phyloP scores from a whole-genome alignment of 1,140 invertebrate genomes.

The Meloidogyne floridensis region DNA sequence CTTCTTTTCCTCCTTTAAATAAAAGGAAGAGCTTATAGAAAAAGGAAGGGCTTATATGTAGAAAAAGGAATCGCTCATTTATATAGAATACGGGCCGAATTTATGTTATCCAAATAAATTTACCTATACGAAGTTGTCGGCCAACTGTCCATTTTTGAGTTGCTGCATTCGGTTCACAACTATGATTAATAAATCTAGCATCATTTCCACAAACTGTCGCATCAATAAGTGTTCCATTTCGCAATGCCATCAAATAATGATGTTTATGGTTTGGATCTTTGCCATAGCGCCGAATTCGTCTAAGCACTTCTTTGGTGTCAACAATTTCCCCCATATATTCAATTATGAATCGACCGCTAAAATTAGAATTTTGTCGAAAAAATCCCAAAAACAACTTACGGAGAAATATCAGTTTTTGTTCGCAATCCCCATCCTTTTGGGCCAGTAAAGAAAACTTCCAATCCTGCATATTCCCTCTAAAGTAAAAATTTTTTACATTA shows the following conservation, averaged over 20 bases:
- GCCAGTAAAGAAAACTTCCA: conserved; percentile 48
- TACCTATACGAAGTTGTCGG: conserved; percentile 77
- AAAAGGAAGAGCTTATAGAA: too few species aligned
- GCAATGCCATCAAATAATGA: conserved; percentile 96
- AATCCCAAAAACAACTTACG: conserved; percentile 19
- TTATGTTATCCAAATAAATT: conserved; percentile 72
- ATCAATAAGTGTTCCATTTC: conserved; percentile 91
- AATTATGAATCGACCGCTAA: conserved; percentile 90
- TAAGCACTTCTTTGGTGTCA: conserved; percentile 83
- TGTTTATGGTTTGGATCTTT: conserved; percentile 76
- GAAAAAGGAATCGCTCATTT: too few species aligned
- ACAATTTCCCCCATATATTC: conserved; percentile 98
- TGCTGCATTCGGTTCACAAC: conserved; percentile 95
- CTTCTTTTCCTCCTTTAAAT: too few species aligned
- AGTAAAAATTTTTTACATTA: conserved; percentile 17
- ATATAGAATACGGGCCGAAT: too few species aligned
- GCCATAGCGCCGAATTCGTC: conserved; percentile 84
- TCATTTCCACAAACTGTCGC: conserved; percentile 87
- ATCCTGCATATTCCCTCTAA: conserved; percentile 45
- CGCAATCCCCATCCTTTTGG: conserved; percentile 50
- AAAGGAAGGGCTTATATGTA: too few species aligned
- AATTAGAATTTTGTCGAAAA: conserved; percentile 15
- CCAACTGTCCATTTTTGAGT: conserved; percentile 78
- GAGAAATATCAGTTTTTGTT: conserved; percentile 33
- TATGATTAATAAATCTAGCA: conserved; percentile 96